Base-by-base conservation (phyloP, 2,797 vertebrate genomes). In the Manis crassicaudata region DNA sequence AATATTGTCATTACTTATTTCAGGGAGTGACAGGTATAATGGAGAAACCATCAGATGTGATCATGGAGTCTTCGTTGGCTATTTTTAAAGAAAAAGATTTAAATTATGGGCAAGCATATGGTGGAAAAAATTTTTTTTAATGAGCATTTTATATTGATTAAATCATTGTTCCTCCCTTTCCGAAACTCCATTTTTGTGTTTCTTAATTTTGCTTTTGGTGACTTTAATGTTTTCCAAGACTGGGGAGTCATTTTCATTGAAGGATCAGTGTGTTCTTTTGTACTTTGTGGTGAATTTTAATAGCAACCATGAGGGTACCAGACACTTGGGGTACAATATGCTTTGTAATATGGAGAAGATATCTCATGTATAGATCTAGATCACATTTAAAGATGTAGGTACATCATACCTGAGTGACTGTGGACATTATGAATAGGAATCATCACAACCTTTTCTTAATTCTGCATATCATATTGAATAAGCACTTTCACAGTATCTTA, bases 281-380 rank as follows among this genome's bases (percentile, higher is more conserved):
- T 96, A 85, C 62, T 88, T 84, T 54, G 88, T 83, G 90, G 88
- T 92, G 88, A 95, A 95, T 75, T 82, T 77, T 85, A 68, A 87
- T 92, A 92, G 95, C 92, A 52, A 83, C 40, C n/a, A 23, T 52
- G 17, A 89, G 65, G 23, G 62, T 76, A 65, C 62, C 43, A 77
- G 90, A 80, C n/a, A 50, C 52, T 75, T 86, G 43, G 84, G 80
- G 87, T 95, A 73, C 35, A 80, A 4, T 73, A 27, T 88, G 54
- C 82, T 96, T 82, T 91, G 94, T 94, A 91, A 88, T 88, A 32
- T 9, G 54, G 68, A 97, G 90, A 92, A 85, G 80, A 89, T 76
- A 68, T 88, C 88, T 95, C 29, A 2, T 65, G 8, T 92, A 35
- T 85, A 93, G 68, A 75, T 95, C 60, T 37, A 67, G 76, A 65